These are phyloP conservation scores for Lampropteryx suffumata DNA, from an alignment of 2,888 invertebrate genomes.

Conservation along the genomic window DNA sequence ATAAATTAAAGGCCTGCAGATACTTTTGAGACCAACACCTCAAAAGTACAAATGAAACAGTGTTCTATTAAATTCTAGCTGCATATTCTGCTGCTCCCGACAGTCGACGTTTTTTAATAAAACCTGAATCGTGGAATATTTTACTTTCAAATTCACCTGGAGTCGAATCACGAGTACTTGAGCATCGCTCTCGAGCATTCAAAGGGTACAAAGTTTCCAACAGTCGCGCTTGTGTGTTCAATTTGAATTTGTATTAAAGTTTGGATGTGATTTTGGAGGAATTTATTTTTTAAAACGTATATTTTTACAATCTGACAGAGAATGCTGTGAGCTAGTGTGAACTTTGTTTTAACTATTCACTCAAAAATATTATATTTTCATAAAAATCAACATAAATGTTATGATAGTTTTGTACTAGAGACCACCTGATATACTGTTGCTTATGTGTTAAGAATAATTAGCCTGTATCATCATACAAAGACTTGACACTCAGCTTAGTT, in stretches of 20 bases:
- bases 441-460: no score
- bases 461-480: no score
- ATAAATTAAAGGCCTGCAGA: no score
- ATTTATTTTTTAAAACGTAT: background rate
- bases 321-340: no score
- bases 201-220: constrained; percentile 24
- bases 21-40: no score
- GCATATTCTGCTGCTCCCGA: constrained; percentile 15
- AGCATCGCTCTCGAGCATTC: constrained; percentile 23
- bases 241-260: constrained; percentile 18
- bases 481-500: no score
- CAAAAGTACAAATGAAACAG: constrained; percentile 16
- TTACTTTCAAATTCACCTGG: constrained; percentile 23
- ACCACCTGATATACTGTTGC: no score
- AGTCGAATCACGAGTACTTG: constrained; percentile 24
- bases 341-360: no score
- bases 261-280: background rate
- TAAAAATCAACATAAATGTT: no score
- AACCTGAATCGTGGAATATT: constrained; percentile 26
- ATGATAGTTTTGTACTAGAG: no score
- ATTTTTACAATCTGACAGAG: no score
- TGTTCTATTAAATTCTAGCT: constrained; percentile 14
- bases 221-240: constrained; percentile 16
- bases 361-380: no score
- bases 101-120: constrained; percentile 27